Evolutionary conservation across 2,888 invertebrate genomes (phyloP).

Genomic region (Eupithecia abbreviata): DNA sequence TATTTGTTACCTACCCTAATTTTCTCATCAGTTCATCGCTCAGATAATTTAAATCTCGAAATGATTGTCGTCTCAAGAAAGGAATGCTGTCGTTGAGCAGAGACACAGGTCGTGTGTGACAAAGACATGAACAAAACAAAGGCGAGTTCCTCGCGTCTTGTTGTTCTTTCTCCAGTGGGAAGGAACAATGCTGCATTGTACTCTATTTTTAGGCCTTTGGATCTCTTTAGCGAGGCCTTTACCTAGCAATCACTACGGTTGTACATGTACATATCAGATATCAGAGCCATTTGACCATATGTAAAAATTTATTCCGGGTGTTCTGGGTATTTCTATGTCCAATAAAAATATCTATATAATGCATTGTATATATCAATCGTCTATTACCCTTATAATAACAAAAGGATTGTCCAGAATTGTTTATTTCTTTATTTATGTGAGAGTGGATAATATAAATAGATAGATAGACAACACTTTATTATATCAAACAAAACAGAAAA

Average conservation of each 20-base stretch:
- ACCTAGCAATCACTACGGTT: not conserved
- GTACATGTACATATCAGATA: not conserved
- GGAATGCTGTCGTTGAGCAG: not conserved
- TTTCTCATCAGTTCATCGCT: not conserved
- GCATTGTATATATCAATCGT: too few species aligned
- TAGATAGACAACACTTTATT: too few species aligned
- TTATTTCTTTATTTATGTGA: too few species aligned
- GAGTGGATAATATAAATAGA: too few species aligned
- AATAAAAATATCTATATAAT: too few species aligned
- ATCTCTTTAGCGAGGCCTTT: not conserved
- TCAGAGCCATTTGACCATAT: not conserved
- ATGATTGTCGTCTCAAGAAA: not conserved
- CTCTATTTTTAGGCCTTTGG: conserved; percentile 21
- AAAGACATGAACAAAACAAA: conserved; percentile 43
- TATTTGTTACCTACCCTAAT: too few species aligned
- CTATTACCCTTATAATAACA: too few species aligned
- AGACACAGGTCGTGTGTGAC: conserved; percentile 20
- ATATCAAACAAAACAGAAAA: too few species aligned
- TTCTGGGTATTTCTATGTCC: too few species aligned
- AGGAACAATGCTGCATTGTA: conserved; percentile 43
- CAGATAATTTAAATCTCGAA: not conserved
- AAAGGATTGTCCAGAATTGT: too few species aligned
- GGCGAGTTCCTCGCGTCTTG: conserved; percentile 46
- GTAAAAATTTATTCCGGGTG: not conserved
- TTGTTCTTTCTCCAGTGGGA: conserved; percentile 45